Evolutionary conservation across 1,140 invertebrate species (phyloP).

Genomic region (Camponotus vicinus): DNA sequence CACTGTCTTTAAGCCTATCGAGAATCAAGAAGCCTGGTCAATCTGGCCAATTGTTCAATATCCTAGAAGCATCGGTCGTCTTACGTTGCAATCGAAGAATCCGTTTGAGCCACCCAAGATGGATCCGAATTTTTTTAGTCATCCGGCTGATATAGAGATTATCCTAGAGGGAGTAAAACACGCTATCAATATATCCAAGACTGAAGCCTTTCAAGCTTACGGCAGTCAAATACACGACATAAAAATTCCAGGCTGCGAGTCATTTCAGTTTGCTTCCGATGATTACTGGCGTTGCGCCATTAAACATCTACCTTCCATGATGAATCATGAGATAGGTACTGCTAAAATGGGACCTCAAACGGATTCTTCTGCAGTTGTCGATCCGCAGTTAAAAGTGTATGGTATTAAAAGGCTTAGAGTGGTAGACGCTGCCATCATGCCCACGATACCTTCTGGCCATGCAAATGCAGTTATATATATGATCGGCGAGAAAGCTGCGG

Average conservation of each 20-base stretch:
- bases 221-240: constrained; percentile 87
- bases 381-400: constrained; percentile 90
- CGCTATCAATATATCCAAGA: constrained; percentile 87
- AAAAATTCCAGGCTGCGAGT: constrained; percentile 88
- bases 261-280: constrained; percentile 87
- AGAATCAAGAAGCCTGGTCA: constrained; percentile 88
- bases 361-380: constrained; percentile 91
- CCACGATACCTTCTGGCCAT: constrained; percentile 90
- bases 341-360: constrained; percentile 91
- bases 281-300: constrained; percentile 92
- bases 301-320: constrained; percentile 87
- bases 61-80: constrained; percentile 91
- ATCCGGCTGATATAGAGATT: constrained; percentile 89
- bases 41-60: constrained; percentile 91
- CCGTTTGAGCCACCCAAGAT: constrained; percentile 91
- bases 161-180: constrained; percentile 90
- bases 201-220: constrained; percentile 88
- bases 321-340: constrained; percentile 91
- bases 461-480: constrained; percentile 92
- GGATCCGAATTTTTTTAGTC: constrained; percentile 91
- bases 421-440: constrained; percentile 92
- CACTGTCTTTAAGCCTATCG: constrained; percentile 87
- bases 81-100: constrained; percentile 90
- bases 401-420: constrained; percentile 91
- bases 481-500: constrained; percentile 95